Evolutionary conservation across 2,888 invertebrate genomes (phyloP), one percentile per base, ranked within the genome.

Genomic region (Amiota communis): DNA sequence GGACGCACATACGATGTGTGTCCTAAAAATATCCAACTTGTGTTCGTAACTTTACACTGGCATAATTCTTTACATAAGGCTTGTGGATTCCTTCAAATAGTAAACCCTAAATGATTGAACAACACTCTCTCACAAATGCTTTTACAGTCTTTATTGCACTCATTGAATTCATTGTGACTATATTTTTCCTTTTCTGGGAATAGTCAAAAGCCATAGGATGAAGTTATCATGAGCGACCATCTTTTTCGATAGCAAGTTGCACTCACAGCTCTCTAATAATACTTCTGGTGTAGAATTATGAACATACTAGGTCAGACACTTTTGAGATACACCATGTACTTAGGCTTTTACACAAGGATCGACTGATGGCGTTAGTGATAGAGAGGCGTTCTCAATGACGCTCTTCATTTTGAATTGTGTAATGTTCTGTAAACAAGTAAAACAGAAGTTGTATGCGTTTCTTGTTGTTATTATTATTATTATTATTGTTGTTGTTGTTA

Each of bases 391-490:
- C 17, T 51, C 67, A 51, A 47, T 15, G 67, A n/a, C 51, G 67
- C 67, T 23, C 20, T 68, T 68, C 51, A 68, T 68, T 68, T 68
- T 20, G 67, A 68, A 68, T 68, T 68, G 67, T 68, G 67, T 68
- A 68, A 68, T 68, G 67, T 53, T 68, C 23, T 17, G 67, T 53
- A 68, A 68, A 68, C 67, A 68, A 51, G 51, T 51, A 51, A 49
- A 49, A 23, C 51, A 51, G 20, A 20, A 53, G 67, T 20, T 23
- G 53, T 53, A 23, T 36, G 46, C 13, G 11, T 8, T 59, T 59
- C 4, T 59, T 59, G 59, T 17, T 64, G 63, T 46, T 65, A 20
- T 9, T 65, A 48, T 65, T 65, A 48, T 65, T 65, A 48, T 23
- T 53, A 53, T 53, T 53, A n/a, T 12, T 48, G 49, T 17, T 17